Evolutionary conservation across 2,888 invertebrate species (phyloP), one percentile per base, ranked within the genome.

Genomic region (Poecilus cupreus): DNA sequence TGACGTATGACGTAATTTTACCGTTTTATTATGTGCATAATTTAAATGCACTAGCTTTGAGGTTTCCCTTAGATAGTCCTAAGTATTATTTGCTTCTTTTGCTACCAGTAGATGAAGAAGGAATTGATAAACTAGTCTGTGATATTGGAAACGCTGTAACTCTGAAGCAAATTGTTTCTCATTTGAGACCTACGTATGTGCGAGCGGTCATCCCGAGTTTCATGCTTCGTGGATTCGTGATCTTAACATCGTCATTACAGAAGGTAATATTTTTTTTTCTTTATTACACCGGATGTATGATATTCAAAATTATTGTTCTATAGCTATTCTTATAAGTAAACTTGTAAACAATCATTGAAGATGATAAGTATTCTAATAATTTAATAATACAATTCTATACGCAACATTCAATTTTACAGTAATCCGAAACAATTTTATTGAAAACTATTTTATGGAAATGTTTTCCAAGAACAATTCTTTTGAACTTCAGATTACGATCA

Each of bases 141-240:
- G 91, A 94, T 51, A 90, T 96, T 86, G 92, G 92, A 74, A 90
- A 91, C 68, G 93, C 92, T 0, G 88, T 91, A 54, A 92, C 91
- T 84, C 89, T 96, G 72, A 92, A 94, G 3, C 90, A 93, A 82
- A 92, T 96, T 80, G 92, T 95, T 83, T 91, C 92, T 39, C 92
- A 93, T 82, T 88, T 96, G 81, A 92, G 93, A 82, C 92, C 93
- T 1, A 93, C 93, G 32, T 93, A 94, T 88, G 94, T 96, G 11
- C 92, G 92, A 84, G 95, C 95, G 0, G 92, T 94, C 32, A 94
- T 96, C 82, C 96, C 96, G 0, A 95, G 95, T 85, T 96, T 96
- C 87, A 94, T 92, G 87, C 91, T 96, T 20, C 94, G 94, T 83
- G 96, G 96, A 64, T 94, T 94, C 85, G 93, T 96, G 84, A 93